Percentiles rank a stretch among this genome's conserved stretches.
These are phyloP conservation scores for Mungos mungo DNA, from an alignment of 2,113 vertebrate genomes.

Conservation along the genomic window DNA sequence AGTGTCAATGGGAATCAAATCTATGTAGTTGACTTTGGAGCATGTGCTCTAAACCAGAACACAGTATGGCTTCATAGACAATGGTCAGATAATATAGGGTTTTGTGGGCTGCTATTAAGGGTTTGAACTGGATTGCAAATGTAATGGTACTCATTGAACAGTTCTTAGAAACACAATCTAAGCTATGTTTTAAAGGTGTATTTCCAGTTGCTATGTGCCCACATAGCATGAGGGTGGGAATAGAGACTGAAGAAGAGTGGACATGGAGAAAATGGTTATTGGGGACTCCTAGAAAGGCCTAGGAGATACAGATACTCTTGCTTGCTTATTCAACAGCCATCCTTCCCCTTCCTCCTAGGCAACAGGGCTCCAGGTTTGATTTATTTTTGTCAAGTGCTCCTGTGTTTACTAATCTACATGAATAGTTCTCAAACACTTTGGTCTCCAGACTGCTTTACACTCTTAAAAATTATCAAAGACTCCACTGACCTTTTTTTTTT, in stretches of 20 bases:
- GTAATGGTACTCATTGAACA: background rate
- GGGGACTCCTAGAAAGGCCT: background rate
- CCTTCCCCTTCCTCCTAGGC: background rate
- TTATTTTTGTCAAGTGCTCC: background rate
- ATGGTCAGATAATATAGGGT: background rate
- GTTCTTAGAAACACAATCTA: background rate
- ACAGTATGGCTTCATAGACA: background rate
- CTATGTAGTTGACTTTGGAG: background rate
- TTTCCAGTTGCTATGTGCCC: background rate
- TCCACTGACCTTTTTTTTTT: background rate
- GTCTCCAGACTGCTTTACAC: background rate
- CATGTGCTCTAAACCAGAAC: background rate
- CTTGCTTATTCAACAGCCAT: background rate
- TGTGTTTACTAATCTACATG: background rate
- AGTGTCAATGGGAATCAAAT: background rate
- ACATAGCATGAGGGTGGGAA: background rate
- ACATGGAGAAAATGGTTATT: background rate
- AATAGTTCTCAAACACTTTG: background rate
- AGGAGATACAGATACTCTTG: background rate
- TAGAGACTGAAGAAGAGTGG: background rate
- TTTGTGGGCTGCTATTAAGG: background rate
- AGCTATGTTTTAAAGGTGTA: background rate
- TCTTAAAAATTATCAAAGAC: background rate
- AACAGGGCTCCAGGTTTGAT: background rate
- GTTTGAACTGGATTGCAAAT: background rate